These are phyloP conservation scores for Urocolius indicus DNA, from an alignment of 2,113 vertebrate species.

Conservation along the genomic window DNA sequence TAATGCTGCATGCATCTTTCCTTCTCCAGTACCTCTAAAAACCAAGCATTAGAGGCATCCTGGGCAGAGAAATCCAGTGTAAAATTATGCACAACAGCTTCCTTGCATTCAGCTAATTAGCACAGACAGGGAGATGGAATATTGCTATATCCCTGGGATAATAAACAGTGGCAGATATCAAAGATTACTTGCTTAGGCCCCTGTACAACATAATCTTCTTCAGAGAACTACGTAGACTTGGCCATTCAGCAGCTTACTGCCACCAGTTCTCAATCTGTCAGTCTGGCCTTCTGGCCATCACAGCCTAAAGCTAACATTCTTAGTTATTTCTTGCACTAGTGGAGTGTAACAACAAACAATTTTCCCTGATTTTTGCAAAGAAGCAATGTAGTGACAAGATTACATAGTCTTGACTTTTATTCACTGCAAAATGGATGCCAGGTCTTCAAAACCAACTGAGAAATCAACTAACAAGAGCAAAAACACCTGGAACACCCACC, in stretches of 20 bases:
- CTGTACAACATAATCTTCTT: not conserved
- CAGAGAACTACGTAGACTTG: not conserved
- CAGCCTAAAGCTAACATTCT: not conserved
- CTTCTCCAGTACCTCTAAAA: not conserved
- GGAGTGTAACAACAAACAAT: not conserved
- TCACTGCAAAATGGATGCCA: not conserved
- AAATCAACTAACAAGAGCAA: not conserved
- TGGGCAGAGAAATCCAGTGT: not conserved
- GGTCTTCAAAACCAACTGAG: not conserved
- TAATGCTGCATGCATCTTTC: fast-evolving
- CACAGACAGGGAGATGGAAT: not conserved
- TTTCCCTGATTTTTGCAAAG: not conserved
- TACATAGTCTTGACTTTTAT: not conserved
- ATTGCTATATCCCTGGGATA: not conserved
- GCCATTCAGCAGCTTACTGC: not conserved
- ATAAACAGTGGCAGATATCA: not conserved
- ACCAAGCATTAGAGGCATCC: not conserved
- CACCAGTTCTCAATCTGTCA: not conserved
- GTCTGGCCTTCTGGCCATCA: not conserved
- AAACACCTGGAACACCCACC: not conserved
- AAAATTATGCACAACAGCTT: not conserved
- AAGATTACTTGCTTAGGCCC: not conserved
- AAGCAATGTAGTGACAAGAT: fast-evolving
- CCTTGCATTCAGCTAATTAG: not conserved
- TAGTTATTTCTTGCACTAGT: not conserved